A percentile compares a stretch with the other conserved stretches of the same genome.
These are phyloP conservation scores for Hartigia nigra DNA, from an alignment of 2,888 invertebrate genomes.

Conservation along the genomic window DNA sequence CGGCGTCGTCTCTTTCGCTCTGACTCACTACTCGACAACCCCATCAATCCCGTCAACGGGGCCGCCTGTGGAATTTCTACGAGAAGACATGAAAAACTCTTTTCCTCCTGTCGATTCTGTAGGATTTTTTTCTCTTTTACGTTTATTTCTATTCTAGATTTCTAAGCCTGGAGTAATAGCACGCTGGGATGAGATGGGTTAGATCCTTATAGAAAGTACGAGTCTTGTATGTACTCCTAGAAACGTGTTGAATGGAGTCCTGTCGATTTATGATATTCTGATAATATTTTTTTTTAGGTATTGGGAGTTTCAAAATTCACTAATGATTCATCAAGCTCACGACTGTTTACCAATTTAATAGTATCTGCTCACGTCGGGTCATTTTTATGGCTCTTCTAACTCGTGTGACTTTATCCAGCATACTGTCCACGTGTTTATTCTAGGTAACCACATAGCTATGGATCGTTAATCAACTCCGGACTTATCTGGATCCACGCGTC, in stretches of 20 bases:
- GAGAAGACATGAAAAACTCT: neutral
- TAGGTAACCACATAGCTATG: neutral
- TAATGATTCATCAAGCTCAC: neutral
- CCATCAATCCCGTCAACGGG: conserved; percentile 17
- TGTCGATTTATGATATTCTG: neutral
- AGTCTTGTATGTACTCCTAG: neutral
- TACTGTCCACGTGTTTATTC: neutral
- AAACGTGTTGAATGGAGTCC: neutral
- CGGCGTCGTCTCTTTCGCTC: conserved; percentile 32
- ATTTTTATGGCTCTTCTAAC: neutral
- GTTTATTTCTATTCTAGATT: neutral
- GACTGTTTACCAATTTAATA: neutral
- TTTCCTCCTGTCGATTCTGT: neutral
- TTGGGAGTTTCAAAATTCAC: neutral
- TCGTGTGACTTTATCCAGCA: neutral
- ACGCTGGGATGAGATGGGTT: neutral
- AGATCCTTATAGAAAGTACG: neutral
- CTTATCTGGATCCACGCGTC: neutral
- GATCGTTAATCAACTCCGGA: neutral
- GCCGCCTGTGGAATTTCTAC: neutral
- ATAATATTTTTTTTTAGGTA: neutral
- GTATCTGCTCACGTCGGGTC: neutral
- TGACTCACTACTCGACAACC: conserved; percentile 26
- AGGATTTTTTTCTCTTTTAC: neutral
- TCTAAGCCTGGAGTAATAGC: neutral